Percentiles rank a stretch among this genome's conserved stretches.
phyloP scores from a whole-genome alignment of 1,140 invertebrate genomes.

The Dendroctonus ponderosae region DNA sequence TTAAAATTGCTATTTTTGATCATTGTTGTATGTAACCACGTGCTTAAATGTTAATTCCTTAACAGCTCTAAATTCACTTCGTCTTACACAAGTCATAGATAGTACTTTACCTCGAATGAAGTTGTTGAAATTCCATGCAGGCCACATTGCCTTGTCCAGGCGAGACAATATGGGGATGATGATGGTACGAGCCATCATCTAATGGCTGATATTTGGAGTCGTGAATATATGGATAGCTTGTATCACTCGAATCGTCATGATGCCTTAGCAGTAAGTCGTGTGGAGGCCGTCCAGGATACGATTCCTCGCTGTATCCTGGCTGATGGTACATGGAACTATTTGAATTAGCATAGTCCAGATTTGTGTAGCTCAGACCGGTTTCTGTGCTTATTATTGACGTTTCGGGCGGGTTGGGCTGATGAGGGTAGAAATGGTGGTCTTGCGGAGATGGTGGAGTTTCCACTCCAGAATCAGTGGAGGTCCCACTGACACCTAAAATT shows the following conservation, averaged over 20 bases:
- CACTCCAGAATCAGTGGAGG: conserved; percentile 34
- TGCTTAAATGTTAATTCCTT: no score
- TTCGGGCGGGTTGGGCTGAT: conserved; percentile 51
- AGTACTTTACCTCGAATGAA: conserved; percentile 45
- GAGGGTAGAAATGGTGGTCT: conserved; percentile 47
- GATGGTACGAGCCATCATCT: conserved; percentile 47
- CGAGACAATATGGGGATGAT: conserved; percentile 50
- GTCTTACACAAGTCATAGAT: background rate
- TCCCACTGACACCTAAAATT: conserved; percentile 24
- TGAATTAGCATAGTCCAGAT: conserved; percentile 69
- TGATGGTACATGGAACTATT: conserved; percentile 37
- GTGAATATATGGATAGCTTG: conserved; percentile 50
- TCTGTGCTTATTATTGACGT: conserved; percentile 74
- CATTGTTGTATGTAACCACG: no score
- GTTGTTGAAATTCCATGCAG: conserved; percentile 51
- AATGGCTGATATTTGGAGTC: conserved; percentile 58
- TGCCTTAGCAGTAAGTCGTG: conserved; percentile 40
- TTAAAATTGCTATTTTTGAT: no score
- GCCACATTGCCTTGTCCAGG: conserved; percentile 34
- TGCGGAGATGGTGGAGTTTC: conserved; percentile 47
- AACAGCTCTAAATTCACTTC: no score
- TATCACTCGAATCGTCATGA: conserved; percentile 47
- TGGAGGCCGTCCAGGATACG: conserved; percentile 32
- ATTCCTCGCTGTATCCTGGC: conserved; percentile 40
- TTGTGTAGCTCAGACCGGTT: conserved; percentile 85